These are phyloP conservation scores for Seira ritae DNA, from an alignment of 2,888 invertebrate genomes.

Conservation along the genomic window DNA sequence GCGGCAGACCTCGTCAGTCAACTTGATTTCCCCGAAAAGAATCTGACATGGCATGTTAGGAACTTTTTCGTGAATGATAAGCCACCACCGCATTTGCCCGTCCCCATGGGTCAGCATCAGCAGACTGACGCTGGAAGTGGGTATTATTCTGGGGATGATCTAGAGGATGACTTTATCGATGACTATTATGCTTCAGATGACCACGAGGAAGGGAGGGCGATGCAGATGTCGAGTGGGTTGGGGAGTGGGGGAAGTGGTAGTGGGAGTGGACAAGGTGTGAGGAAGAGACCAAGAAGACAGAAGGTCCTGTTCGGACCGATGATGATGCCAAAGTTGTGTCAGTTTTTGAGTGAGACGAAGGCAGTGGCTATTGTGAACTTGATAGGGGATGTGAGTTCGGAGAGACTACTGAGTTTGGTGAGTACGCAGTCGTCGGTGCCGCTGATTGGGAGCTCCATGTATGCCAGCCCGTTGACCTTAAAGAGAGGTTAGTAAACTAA, in stretches of 20 bases:
- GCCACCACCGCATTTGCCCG: conserved; percentile 16
- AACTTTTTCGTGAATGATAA: conserved; percentile 65
- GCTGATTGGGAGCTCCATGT: conserved; percentile 68
- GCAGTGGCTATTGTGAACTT: conserved; percentile 71
- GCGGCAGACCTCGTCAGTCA: conserved; percentile 60
- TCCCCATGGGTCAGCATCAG: conserved; percentile 36
- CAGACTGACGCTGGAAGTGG: conserved; percentile 51
- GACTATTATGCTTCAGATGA: conserved; percentile 53
- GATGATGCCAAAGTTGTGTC: conserved; percentile 67
- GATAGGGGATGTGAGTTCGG: conserved; percentile 68
- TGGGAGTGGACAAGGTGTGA: conserved; percentile 4
- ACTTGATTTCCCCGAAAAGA: conserved; percentile 60
- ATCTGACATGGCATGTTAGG: conserved; percentile 67
- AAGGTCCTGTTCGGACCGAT: conserved; percentile 63
- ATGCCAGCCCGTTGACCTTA: conserved; percentile 67
- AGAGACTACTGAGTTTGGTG: conserved; percentile 69
- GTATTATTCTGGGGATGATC: conserved; percentile 42
- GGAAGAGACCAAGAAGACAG: conserved; percentile 35
- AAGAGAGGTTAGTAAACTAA: conserved; percentile 64
- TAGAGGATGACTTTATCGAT: conserved; percentile 52
- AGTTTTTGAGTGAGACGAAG: conserved; percentile 65
- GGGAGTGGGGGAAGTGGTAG: conserved; percentile 40
- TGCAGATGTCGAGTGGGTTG: conserved; percentile 28
- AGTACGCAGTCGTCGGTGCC: conserved; percentile 65
- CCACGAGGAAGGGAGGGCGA: conserved; percentile 29